These are phyloP conservation scores for Eulithis prunata DNA, from an alignment of 2,888 invertebrate species.

Conservation along the genomic window DNA sequence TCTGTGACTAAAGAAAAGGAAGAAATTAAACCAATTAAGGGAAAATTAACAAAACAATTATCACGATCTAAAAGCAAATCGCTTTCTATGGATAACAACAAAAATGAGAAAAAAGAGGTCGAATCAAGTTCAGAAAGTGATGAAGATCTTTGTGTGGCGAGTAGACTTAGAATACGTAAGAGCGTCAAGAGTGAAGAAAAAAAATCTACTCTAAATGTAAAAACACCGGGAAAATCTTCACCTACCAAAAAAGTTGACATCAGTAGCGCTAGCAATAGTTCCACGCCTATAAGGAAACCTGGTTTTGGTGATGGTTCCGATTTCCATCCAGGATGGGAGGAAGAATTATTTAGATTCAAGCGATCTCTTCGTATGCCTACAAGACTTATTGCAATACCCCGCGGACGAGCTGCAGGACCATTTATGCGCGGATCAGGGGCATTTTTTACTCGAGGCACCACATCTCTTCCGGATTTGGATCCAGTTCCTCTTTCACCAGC, in stretches of 20 bases:
- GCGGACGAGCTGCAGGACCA: constrained; percentile 85
- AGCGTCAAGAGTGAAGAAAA: constrained; percentile 76
- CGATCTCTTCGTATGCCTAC: constrained; percentile 92
- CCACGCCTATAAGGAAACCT: constrained; percentile 80
- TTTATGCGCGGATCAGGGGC: constrained; percentile 64
- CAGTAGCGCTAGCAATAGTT: constrained; percentile 63
- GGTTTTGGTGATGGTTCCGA: constrained; percentile 88
- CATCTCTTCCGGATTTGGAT: constrained; percentile 91
- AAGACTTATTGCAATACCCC: constrained; percentile 91
- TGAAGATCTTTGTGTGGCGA: constrained; percentile 69
- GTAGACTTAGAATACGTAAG: constrained; percentile 76
- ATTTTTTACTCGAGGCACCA: constrained; percentile 86
- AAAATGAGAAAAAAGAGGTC: constrained; percentile 63
- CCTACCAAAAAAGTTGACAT: constrained; percentile 67
- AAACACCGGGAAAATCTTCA: constrained; percentile 68
- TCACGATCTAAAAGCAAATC: constrained; percentile 65
- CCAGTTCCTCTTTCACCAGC: constrained; percentile 89
- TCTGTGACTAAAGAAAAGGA: constrained; percentile 63
- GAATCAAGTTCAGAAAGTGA: constrained; percentile 75
- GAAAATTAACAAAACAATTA: constrained; percentile 58
- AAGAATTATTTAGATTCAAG: constrained; percentile 92
- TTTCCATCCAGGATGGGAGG: constrained; percentile 92
- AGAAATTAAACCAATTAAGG: constrained; percentile 59
- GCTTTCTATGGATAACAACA: constrained; percentile 61
- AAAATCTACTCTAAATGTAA: constrained; percentile 51